Evolutionary conservation across 2,888 invertebrate genomes (phyloP).

Genomic region (Cryptocephalus moraei): DNA sequence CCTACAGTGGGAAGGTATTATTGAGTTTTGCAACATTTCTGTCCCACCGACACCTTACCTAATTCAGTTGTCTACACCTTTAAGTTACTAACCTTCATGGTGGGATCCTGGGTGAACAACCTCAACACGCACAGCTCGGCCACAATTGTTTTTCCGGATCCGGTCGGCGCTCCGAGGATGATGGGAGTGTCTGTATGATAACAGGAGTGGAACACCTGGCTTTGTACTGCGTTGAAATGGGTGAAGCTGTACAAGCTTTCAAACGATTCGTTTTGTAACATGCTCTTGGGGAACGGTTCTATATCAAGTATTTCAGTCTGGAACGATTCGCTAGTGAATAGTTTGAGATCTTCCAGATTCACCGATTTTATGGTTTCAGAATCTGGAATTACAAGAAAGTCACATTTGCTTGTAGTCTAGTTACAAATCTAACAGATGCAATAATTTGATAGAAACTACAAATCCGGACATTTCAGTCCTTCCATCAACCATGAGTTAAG

Average conservation of each 20-base stretch:
- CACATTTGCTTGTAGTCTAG: neutral
- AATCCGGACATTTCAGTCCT: constrained; percentile 6
- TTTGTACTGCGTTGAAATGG: constrained; percentile 98
- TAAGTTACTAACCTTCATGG: constrained; percentile 51
- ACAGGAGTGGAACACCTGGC: constrained; percentile 92
- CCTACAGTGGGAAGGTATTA: too few species aligned
- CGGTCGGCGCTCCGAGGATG: constrained; percentile 89
- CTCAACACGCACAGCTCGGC: constrained; percentile 96
- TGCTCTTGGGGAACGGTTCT: constrained; percentile 78
- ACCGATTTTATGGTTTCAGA: constrained; percentile 47
- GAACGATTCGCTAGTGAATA: constrained; percentile 23
- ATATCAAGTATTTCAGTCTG: constrained; percentile 65
- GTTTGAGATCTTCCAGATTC: constrained; percentile 22
- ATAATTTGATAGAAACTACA: neutral
- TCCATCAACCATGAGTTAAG: constrained; percentile 15
- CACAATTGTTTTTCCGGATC: constrained; percentile 95
- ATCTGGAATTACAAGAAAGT: constrained; percentile 29
- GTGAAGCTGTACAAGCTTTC: constrained; percentile 81
- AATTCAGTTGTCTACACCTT: too few species aligned
- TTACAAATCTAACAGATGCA: neutral
- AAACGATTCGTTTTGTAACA: constrained; percentile 64
- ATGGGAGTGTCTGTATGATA: constrained; percentile 93
- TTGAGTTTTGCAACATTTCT: too few species aligned
- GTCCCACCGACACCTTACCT: too few species aligned
- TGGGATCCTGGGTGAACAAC: constrained; percentile 72